Evolutionary conservation across 2,888 invertebrate species (phyloP).

Genomic region (Eupithecia exiguata): DNA sequence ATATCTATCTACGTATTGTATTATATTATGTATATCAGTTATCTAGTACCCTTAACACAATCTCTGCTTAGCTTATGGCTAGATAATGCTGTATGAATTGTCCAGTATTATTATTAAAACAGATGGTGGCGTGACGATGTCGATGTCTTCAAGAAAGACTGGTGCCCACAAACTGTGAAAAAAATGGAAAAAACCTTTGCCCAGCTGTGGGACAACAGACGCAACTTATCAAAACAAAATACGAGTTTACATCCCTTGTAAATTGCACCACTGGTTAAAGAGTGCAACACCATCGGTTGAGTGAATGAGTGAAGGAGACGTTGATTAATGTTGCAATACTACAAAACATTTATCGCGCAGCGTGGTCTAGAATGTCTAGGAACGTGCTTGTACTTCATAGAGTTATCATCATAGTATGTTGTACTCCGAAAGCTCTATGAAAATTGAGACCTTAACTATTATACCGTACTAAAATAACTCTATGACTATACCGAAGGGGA

Average conservation of each 20-base stretch:
- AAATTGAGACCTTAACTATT: too few relatives aligned
- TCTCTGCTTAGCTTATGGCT: too few relatives aligned
- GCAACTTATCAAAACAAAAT: not conserved
- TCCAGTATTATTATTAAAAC: too few relatives aligned
- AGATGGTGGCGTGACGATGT: not conserved
- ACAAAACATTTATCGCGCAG: not conserved
- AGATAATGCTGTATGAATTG: too few relatives aligned
- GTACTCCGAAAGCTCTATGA: too few relatives aligned
- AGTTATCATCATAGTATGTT: too few relatives aligned
- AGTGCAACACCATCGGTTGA: not conserved
- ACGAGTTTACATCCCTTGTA: not conserved
- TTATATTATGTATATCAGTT: too few relatives aligned
- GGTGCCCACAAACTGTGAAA: not conserved
- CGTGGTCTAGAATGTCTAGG: constrained; percentile 3
- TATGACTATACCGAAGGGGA: too few relatives aligned
- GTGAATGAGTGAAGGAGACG: not conserved
- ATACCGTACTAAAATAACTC: too few relatives aligned
- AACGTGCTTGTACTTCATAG: not conserved
- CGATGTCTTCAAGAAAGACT: not conserved
- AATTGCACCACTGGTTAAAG: not conserved
- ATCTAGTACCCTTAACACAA: too few relatives aligned
- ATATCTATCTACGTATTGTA: too few relatives aligned
- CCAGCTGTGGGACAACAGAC: not conserved
- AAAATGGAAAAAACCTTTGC: not conserved
- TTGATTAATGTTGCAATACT: not conserved